Evolutionary conservation across 2,888 invertebrate genomes (phyloP).

Genomic region (Eurytoma adleriae): DNA sequence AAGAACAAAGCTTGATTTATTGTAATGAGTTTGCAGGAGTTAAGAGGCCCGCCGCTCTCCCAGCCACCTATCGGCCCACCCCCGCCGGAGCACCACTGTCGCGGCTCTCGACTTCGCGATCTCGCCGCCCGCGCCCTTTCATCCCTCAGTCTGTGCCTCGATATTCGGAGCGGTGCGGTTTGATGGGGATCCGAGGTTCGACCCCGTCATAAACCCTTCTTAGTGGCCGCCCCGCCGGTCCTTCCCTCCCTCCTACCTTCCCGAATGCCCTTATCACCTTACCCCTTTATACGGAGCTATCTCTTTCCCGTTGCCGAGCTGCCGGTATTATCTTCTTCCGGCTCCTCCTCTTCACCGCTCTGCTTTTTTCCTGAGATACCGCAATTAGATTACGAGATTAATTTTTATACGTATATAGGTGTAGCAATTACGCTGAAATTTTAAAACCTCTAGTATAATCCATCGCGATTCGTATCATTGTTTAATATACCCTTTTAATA

Average conservation of each 20-base stretch:
- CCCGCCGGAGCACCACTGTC: slow-evolving; percentile 43
- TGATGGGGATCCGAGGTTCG: slow-evolving; percentile 75
- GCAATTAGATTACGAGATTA: too few relatives aligned
- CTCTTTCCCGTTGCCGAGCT: neutral
- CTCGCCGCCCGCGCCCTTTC: slow-evolving; percentile 53
- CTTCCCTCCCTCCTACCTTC: slow-evolving; percentile 33
- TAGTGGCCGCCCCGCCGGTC: slow-evolving; percentile 63
- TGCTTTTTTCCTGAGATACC: neutral
- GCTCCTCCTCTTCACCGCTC: neutral
- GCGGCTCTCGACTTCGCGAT: slow-evolving; percentile 53
- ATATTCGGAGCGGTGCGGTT: slow-evolving; percentile 69
- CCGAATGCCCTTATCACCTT: slow-evolving; percentile 60
- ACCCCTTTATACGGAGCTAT: slow-evolving; percentile 33
- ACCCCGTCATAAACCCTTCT: slow-evolving; percentile 76
- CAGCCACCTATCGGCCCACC: slow-evolving; percentile 47
- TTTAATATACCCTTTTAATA: too few relatives aligned
- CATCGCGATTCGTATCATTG: too few relatives aligned
- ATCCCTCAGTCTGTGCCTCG: slow-evolving; percentile 53
- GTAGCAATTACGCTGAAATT: too few relatives aligned
- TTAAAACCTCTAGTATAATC: too few relatives aligned
- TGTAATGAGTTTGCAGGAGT: slow-evolving; percentile 76
- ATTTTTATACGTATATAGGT: too few relatives aligned
- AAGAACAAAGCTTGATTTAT: slow-evolving; percentile 77
- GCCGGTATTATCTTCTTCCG: neutral
- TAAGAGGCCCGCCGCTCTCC: slow-evolving; percentile 70